phyloP scores from a whole-genome alignment of 2,113 vertebrate species.

The Hyperopisus bebe region DNA sequence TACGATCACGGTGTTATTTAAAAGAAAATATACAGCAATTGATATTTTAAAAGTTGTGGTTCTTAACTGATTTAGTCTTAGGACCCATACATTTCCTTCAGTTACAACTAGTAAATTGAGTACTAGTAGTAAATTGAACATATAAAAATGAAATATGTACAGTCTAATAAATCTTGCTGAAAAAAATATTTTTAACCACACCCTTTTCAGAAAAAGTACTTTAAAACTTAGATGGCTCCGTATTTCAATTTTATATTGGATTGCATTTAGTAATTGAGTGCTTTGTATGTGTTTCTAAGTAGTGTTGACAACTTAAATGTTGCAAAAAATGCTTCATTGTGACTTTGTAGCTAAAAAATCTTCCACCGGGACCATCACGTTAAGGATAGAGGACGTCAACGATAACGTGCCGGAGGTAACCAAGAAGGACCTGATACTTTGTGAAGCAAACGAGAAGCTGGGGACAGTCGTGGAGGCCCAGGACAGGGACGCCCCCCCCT shows the following conservation, averaged over 20 bases:
- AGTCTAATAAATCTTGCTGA: neutral
- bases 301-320: neutral
- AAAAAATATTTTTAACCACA: neutral
- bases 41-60: neutral
- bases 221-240: neutral
- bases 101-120: neutral
- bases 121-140: neutral
- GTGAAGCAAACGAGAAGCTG: slow-evolving; percentile 40
- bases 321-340: neutral
- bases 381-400: slow-evolving; percentile 62
- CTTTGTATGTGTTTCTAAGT: neutral
- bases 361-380: slow-evolving; percentile 67
- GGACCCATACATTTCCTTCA: neutral
- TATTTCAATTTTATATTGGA: neutral
- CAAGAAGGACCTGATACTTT: slow-evolving; percentile 41
- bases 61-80: neutral
- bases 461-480: slow-evolving; percentile 46
- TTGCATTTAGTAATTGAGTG: neutral
- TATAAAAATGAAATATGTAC: neutral
- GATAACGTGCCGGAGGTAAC: slow-evolving; percentile 59
- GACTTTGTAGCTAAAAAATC: slow-evolving; percentile 59
- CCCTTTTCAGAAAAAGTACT: neutral
- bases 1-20: neutral
- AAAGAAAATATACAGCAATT: neutral
- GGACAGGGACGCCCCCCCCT: slow-evolving; percentile 56